Evolutionary conservation across 2,797 vertebrate genomes (phyloP).

Genomic region (Mus spretus): DNA sequence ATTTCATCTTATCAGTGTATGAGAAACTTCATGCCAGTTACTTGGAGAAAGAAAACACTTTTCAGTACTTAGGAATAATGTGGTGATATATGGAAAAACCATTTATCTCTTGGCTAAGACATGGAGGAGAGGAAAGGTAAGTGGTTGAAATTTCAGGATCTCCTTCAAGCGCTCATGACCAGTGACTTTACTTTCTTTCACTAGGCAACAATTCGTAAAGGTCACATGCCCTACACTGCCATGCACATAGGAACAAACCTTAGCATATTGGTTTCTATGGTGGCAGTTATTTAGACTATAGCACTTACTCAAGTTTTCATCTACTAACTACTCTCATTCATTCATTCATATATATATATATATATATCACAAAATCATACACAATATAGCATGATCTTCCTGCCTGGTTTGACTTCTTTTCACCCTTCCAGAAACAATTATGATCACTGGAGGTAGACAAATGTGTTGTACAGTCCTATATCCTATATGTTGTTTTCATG

Average conservation of each 20-base stretch:
- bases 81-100: no score
- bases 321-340: neutral
- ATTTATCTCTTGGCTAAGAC: neutral
- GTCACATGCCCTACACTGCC: neutral
- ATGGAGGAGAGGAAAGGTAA: neutral
- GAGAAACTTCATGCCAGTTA: neutral
- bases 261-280: neutral
- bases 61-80: neutral
- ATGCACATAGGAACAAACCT: neutral
- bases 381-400: accelerated
- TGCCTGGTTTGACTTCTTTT: neutral
- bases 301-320: neutral
- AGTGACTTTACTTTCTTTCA: neutral
- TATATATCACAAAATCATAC: neutral
- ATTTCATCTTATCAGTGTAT: no score
- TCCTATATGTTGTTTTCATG: neutral
- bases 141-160: neutral
- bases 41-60: neutral
- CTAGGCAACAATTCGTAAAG: neutral
- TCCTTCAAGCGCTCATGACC: neutral
- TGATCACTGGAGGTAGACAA: neutral
- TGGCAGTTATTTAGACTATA: neutral
- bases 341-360: no score
- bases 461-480: neutral
- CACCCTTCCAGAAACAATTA: no score